A percentile compares a stretch with the other conserved stretches of the same genome.
Conservation (phyloP, 2,113 vertebrate species). For the Rousettus leschenaultii region DNA sequence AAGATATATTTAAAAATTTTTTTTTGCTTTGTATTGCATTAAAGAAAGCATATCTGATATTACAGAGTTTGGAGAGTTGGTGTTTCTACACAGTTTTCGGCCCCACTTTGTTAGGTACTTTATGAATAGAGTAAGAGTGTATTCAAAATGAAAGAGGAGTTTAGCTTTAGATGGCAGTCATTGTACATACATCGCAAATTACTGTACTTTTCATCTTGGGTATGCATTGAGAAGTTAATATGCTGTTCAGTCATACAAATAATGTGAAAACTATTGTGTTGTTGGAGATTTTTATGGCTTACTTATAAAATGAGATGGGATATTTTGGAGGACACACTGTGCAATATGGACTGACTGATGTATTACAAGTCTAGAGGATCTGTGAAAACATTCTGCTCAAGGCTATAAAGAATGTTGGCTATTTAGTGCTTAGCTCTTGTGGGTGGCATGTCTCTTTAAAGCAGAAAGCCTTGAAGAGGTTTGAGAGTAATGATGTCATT, state of each 20-base stretch:
- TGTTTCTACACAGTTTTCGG: background rate
- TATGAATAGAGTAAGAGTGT: background rate
- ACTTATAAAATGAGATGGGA: background rate
- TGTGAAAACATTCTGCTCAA: background rate
- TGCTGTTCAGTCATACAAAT: background rate
- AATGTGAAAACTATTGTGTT: background rate
- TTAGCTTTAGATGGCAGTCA: background rate
- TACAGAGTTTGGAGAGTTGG: background rate
- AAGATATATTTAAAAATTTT: background rate
- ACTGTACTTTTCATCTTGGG: background rate
- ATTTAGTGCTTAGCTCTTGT: background rate
- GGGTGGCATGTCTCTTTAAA: constrained; percentile 12
- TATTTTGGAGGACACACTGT: background rate
- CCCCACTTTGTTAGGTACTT: background rate
- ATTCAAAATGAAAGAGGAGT: background rate
- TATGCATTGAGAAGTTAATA: background rate
- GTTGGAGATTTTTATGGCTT: background rate
- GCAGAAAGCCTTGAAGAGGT: background rate
- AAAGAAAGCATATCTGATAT: background rate
- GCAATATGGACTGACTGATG: background rate
- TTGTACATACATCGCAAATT: background rate
- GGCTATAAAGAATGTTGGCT: background rate
- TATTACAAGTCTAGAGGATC: background rate
- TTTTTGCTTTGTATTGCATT: background rate
- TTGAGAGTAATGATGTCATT: constrained; percentile 65